These are phyloP conservation scores for Glandiceps talaboti DNA, from an alignment of 53 echinoderm and acorn worm genomes.

Conservation along the genomic window DNA sequence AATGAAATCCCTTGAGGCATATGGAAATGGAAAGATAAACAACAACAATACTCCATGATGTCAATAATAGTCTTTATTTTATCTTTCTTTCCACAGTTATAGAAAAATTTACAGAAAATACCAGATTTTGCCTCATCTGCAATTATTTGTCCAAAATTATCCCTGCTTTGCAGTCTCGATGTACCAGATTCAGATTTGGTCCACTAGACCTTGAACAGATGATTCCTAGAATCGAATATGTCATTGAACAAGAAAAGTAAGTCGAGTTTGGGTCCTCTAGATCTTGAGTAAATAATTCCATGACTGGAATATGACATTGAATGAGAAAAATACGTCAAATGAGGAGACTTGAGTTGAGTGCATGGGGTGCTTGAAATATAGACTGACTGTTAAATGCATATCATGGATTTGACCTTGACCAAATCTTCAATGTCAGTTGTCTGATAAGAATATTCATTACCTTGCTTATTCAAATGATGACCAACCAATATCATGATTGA, in stretches of 20 bases:
- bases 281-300: too few relatives aligned
- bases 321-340: not conserved
- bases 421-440: too few relatives aligned
- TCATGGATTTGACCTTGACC: too few relatives aligned
- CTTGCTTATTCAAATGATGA: too few relatives aligned
- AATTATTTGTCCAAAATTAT: slow-evolving; percentile 98
- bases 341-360: not conserved
- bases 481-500: too few relatives aligned
- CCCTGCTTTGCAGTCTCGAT: slow-evolving; percentile 92
- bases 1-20: too few relatives aligned
- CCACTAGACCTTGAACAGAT: slow-evolving; percentile 83
- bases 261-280: slow-evolving; percentile 1
- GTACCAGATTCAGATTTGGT: slow-evolving; percentile 89
- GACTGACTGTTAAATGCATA: too few relatives aligned
- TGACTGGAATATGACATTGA: not conserved
- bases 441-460: too few relatives aligned
- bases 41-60: too few relatives aligned
- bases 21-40: too few relatives aligned
- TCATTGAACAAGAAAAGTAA: slow-evolving; percentile 84
- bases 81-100: slow-evolving; percentile 40
- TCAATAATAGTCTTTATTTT: too few relatives aligned
- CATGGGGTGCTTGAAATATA: not conserved
- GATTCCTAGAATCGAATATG: slow-evolving; percentile 74
- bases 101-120: slow-evolving; percentile 98
- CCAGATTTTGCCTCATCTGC: slow-evolving; percentile 91